These are phyloP conservation scores for Phylloscopus trochiloides DNA, from an alignment of 2,113 vertebrate species.

Conservation along the genomic window DNA sequence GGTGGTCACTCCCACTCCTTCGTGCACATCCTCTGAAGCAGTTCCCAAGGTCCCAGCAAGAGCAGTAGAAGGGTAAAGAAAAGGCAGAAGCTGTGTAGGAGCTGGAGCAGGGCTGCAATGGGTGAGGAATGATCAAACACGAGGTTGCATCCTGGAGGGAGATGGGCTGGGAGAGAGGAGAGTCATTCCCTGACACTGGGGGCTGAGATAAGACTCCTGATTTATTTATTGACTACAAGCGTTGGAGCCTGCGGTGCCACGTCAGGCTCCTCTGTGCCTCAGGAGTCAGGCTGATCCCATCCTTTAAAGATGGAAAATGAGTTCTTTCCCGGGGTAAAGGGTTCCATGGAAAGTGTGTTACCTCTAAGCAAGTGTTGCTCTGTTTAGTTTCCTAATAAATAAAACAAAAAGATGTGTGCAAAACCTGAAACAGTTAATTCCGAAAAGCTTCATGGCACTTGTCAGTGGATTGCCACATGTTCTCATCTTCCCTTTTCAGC, in stretches of 20 bases:
- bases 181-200: background rate
- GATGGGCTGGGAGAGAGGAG: background rate
- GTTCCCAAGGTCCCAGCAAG: background rate
- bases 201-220: background rate
- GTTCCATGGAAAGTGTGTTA: background rate
- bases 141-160: background rate
- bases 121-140: background rate
- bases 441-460: background rate
- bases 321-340: background rate
- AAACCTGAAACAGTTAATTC: background rate
- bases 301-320: background rate
- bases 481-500: background rate
- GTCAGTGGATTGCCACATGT: background rate
- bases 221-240: background rate
- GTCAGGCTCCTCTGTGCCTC: background rate
- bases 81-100: background rate
- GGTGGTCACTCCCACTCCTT: background rate
- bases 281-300: background rate
- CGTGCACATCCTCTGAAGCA: rapidly evolving
- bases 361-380: background rate
- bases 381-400: background rate
- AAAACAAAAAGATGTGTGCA: rapidly evolving
- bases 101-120: background rate
- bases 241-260: rapidly evolving
- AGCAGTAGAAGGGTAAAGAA: background rate